Percentiles rank a stretch among this genome's conserved stretches.
phyloP scores from a whole-genome alignment of 1,140 invertebrate species.

The Platyura marginata region DNA sequence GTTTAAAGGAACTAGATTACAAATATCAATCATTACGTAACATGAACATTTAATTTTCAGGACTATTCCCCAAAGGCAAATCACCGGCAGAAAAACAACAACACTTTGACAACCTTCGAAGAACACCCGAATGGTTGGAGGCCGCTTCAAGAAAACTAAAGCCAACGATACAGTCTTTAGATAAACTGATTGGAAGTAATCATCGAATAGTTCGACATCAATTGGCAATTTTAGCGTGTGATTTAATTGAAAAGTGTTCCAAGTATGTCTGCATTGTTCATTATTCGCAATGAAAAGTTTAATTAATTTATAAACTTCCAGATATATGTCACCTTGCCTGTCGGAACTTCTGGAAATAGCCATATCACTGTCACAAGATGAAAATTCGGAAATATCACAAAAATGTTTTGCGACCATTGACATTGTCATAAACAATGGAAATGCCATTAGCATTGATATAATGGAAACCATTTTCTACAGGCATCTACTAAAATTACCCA shows the following conservation, averaged over 20 bases:
- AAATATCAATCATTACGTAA: too few relatives aligned
- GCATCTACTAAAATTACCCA: conserved; percentile 15
- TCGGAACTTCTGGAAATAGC: conserved; percentile 11
- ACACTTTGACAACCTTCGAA: too few relatives aligned
- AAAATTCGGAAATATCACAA: conserved; percentile 5
- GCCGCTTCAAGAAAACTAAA: conserved; percentile 12
- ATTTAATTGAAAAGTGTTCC: conserved; percentile 11
- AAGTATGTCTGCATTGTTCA: too few relatives aligned
- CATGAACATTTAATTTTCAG: too few relatives aligned
- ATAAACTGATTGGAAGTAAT: conserved; percentile 12
- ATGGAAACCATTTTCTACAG: conserved; percentile 14
- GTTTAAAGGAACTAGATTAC: too few relatives aligned
- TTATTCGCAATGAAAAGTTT: too few relatives aligned
- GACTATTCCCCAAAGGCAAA: too few relatives aligned
- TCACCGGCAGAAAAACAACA: too few relatives aligned
- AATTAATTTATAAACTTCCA: conserved; percentile 13
- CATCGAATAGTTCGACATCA: conserved; percentile 7
- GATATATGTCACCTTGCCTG: background rate
- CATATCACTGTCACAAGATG: conserved; percentile 16
- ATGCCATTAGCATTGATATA: too few relatives aligned
- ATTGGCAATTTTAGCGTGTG: conserved; percentile 15
- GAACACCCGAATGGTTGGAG: conserved; percentile 14
- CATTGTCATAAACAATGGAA: too few relatives aligned
- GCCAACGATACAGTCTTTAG: conserved; percentile 11
- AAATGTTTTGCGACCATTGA: conserved; percentile 5